These are phyloP conservation scores for Nasonia oneida DNA, from an alignment of 2,888 invertebrate species.

Conservation along the genomic window DNA sequence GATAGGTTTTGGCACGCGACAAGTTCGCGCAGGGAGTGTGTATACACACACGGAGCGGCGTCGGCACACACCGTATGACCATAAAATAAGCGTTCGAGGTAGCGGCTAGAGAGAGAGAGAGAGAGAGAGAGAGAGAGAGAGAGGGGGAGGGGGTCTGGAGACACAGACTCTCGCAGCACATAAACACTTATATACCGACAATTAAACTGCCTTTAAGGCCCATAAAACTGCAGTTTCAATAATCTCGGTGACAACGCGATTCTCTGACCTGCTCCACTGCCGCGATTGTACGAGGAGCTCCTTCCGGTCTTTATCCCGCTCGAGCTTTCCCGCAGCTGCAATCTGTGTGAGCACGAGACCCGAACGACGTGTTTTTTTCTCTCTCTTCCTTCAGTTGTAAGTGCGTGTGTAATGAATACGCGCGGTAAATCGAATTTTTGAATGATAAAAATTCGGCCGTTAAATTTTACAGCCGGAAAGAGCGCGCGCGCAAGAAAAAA, in stretches of 20 bases:
- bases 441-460: slow-evolving; percentile 17
- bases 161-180: slow-evolving; percentile 73
- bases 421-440: neutral
- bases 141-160: neutral
- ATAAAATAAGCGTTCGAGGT: slow-evolving; percentile 79
- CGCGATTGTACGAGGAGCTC: slow-evolving; percentile 10
- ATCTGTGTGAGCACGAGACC: neutral
- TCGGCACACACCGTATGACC: slow-evolving; percentile 76
- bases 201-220: slow-evolving; percentile 80
- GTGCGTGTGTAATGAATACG: neutral
- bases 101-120: slow-evolving; percentile 58
- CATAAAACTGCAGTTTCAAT: slow-evolving; percentile 77
- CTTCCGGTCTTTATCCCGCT: slow-evolving; percentile 60
- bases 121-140: too few relatives aligned
- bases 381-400: neutral
- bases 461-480: slow-evolving; percentile 29
- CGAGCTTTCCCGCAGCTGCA: slow-evolving; percentile 59
- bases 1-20: slow-evolving; percentile 78
- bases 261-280: slow-evolving; percentile 74
- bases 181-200: slow-evolving; percentile 80
- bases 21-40: slow-evolving; percentile 68
- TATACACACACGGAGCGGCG: slow-evolving; percentile 58
- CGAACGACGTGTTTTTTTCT: neutral
- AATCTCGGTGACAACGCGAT: slow-evolving; percentile 78
- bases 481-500: neutral